A percentile compares a stretch with the other conserved stretches of the same genome.
Conservation (phyloP, 2,888 invertebrate genomes). For the Cryptocephalus moraei region DNA sequence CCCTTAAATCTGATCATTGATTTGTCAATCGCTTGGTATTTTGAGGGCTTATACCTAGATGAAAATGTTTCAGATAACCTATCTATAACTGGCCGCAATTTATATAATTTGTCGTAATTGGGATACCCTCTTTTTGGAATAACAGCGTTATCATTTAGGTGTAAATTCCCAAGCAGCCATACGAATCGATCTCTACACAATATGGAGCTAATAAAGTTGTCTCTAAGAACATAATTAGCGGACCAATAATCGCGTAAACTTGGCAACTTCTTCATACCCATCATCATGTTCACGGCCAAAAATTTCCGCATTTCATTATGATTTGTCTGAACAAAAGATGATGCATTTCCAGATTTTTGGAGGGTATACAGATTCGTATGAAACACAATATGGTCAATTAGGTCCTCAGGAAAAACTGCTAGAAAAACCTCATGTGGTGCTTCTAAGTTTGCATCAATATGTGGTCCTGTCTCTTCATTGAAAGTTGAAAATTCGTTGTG, state of each 20-base stretch:
- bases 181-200: constrained; percentile 3
- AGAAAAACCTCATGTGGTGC: too few species aligned
- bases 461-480: too few species aligned
- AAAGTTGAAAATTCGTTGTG: too few species aligned
- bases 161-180: constrained; percentile 2
- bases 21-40: constrained; percentile 12
- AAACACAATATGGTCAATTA: too few species aligned
- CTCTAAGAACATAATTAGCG: not conserved
- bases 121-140: not conserved
- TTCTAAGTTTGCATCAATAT: too few species aligned
- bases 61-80: constrained; percentile 1
- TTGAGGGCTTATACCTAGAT: not conserved
- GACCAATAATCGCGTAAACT: constrained; percentile 4
- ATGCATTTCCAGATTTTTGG: too few species aligned
- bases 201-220: constrained; percentile 1
- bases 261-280: too few species aligned
- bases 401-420: too few species aligned
- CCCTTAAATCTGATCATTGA: constrained; percentile 18
- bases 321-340: too few species aligned
- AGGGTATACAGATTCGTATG: too few species aligned
- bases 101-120: constrained; percentile 5
- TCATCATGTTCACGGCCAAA: too few species aligned
- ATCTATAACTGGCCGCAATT: constrained; percentile 5
- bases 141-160: constrained; percentile 4
- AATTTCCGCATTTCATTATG: too few species aligned